Evolutionary conservation across 2,113 vertebrate species (phyloP), one percentile per base, ranked within the genome.

Genomic region (Sialia sialis): DNA sequence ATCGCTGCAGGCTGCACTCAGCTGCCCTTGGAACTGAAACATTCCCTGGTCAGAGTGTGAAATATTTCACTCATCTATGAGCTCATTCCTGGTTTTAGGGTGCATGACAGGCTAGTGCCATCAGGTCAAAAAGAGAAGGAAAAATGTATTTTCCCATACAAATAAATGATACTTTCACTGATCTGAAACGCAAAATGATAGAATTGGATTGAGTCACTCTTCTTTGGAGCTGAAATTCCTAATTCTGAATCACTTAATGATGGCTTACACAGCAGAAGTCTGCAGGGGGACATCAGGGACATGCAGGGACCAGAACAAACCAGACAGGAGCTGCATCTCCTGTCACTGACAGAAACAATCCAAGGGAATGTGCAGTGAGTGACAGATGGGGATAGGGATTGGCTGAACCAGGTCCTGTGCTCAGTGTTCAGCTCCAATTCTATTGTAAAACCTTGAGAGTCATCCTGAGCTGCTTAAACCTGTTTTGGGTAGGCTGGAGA

Each of bases 1-100:
- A 70, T 8, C 1, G 54, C 54, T 73, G 54, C 0, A 0, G 27
- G 0, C 16, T 44, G 39, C 55, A 1, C 60, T 2, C 39, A 7
- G 58, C 44, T 64, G n/a, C 58, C 5, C 26, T 3, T 17, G 1
- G 4, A 78, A 70, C 1, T 0, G 62, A 72, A 70, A 4, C 4
- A 2, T 54, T 60, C n/a, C 38, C 34, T 38, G 38, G 10, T 38
- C 30, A 10, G 8, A 39, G 13, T 20, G 11, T 56, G 7, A 10
- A 66, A 25, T 16, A 23, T 11, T 38, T 55, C 13, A 29, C 13
- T 46, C 27, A n/a, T 62, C 18, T 49, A 39, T 4, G 5, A 13
- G 4, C 38, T 84, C 69, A 13, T 69, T 73, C 12, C 9, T 46
- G 52, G 4, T 29, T 58, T 69, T 30, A 30, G 25, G 8, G 46